Conservation (phyloP, 2,797 vertebrate genomes). For the Parambassis ranga region DNA sequence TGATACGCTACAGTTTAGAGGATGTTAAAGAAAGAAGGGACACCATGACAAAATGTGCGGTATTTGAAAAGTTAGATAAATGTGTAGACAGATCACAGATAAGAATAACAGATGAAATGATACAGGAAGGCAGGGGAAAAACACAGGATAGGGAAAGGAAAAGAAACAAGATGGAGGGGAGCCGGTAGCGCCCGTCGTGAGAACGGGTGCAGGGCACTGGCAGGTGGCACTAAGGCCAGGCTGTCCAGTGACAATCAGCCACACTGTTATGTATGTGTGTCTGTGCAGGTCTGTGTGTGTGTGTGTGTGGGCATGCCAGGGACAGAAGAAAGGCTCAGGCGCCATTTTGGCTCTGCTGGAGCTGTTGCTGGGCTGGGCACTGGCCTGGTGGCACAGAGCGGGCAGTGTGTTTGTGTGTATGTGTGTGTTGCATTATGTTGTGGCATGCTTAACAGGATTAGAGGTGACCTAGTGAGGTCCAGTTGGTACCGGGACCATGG, state of each 20-base stretch:
- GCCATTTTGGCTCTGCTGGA: slow-evolving; percentile 73
- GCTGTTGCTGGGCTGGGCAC: slow-evolving; percentile 67
- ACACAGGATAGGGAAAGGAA: too few relatives aligned
- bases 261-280: slow-evolving; percentile 29
- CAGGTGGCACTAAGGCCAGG: slow-evolving; percentile 70
- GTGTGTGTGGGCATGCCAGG: slow-evolving; percentile 24
- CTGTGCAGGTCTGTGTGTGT: slow-evolving; percentile 8
- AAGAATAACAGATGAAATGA: background rate
- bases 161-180: slow-evolving; percentile 25
- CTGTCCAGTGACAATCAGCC: slow-evolving; percentile 73
- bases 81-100: background rate
- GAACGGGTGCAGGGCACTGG: slow-evolving; percentile 66
- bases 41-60: background rate
- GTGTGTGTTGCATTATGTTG: slow-evolving; percentile 70
- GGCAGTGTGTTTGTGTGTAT: slow-evolving; percentile 44
- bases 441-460: slow-evolving; percentile 81
- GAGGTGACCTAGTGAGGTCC: slow-evolving; percentile 80
- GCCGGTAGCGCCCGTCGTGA: slow-evolving; percentile 66
- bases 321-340: slow-evolving; percentile 65
- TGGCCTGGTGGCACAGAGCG: slow-evolving; percentile 64
- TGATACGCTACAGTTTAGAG: background rate
- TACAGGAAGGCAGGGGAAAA: background rate
- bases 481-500: slow-evolving; percentile 74
- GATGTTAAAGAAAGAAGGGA: background rate
- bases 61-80: background rate